A percentile compares a stretch with the other conserved stretches of the same genome.
Evolutionary conservation across 2,888 invertebrate species (phyloP).

Genomic region (Rapana venosa): DNA sequence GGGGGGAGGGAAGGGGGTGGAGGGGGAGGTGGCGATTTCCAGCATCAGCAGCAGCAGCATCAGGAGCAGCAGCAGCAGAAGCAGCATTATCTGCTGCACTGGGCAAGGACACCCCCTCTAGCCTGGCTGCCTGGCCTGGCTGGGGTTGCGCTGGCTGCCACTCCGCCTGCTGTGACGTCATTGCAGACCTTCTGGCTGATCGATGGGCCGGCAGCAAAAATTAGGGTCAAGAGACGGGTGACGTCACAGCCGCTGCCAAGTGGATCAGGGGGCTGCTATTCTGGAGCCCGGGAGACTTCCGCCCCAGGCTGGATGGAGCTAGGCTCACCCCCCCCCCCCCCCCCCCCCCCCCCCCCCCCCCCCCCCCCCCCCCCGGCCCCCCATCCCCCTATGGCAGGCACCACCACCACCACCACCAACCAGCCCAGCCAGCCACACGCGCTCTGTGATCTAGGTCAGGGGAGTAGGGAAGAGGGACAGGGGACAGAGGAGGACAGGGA

Average conservation of each 20-base stretch:
- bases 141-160: background rate
- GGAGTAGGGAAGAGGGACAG: too few relatives aligned
- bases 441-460: too few relatives aligned
- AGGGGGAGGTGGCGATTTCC: too few relatives aligned
- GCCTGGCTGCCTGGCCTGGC: too few relatives aligned
- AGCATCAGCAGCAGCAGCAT: too few relatives aligned
- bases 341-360: background rate
- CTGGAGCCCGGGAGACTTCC: constrained; percentile 18
- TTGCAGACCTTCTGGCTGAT: constrained; percentile 27
- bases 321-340: background rate
- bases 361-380: too few relatives aligned
- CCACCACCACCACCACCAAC: too few relatives aligned
- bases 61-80: too few relatives aligned
- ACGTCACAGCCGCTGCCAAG: constrained; percentile 33
- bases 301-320: background rate
- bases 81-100: background rate
- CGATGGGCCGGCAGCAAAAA: constrained; percentile 18
- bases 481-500: too few relatives aligned
- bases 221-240: constrained; percentile 36
- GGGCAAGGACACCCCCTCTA: constrained; percentile 16
- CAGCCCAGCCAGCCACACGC: too few relatives aligned
- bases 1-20: too few relatives aligned
- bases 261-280: constrained; percentile 31
- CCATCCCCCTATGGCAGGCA: too few relatives aligned
- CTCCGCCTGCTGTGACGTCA: constrained; percentile 28